Percentiles rank a stretch among this genome's conserved stretches.
These are phyloP conservation scores for Vimba vimba DNA, from an alignment of 2,113 vertebrate species.

Conservation along the genomic window DNA sequence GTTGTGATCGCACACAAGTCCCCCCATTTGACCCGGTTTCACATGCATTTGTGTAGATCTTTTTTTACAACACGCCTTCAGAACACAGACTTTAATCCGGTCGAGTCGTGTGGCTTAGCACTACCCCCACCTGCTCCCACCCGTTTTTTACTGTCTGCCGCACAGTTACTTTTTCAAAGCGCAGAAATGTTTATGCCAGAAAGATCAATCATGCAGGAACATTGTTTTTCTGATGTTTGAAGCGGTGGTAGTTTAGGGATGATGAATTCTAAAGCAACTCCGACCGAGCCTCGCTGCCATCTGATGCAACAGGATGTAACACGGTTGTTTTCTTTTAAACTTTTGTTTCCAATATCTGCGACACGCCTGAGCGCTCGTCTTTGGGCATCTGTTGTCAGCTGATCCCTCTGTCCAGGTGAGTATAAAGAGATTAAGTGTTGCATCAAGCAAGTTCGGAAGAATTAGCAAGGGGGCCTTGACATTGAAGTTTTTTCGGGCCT, in stretches of 20 bases:
- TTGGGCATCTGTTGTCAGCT: slow-evolving; percentile 41
- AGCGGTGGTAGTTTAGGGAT: slow-evolving; percentile 60
- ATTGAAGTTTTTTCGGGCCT: slow-evolving; percentile 17
- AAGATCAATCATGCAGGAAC: slow-evolving; percentile 60
- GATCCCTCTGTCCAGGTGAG: slow-evolving; percentile 41
- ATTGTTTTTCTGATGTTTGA: slow-evolving; percentile 62
- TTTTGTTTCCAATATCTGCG: slow-evolving; percentile 51
- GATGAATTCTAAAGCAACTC: slow-evolving; percentile 63
- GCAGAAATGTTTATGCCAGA: slow-evolving; percentile 53
- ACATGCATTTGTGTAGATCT: slow-evolving; percentile 31
- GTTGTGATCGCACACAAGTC: neutral
- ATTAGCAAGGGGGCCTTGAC: slow-evolving; percentile 39
- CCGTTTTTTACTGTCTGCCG: slow-evolving; percentile 46
- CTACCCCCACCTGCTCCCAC: slow-evolving; percentile 36
- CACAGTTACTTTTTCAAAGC: slow-evolving; percentile 53
- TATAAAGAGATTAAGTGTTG: slow-evolving; percentile 50
- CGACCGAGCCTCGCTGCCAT: slow-evolving; percentile 51
- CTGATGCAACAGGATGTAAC: slow-evolving; percentile 64
- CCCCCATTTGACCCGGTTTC: slow-evolving; percentile 47
- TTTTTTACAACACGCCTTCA: slow-evolving; percentile 32
- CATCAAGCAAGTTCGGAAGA: slow-evolving; percentile 25
- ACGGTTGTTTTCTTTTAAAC: slow-evolving; percentile 53
- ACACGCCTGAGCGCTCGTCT: slow-evolving; percentile 39
- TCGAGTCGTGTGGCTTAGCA: slow-evolving; percentile 39
- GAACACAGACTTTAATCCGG: slow-evolving; percentile 38